Conservation (phyloP, 2,888 invertebrate genomes). For the Xestoiulus laeticollis region DNA sequence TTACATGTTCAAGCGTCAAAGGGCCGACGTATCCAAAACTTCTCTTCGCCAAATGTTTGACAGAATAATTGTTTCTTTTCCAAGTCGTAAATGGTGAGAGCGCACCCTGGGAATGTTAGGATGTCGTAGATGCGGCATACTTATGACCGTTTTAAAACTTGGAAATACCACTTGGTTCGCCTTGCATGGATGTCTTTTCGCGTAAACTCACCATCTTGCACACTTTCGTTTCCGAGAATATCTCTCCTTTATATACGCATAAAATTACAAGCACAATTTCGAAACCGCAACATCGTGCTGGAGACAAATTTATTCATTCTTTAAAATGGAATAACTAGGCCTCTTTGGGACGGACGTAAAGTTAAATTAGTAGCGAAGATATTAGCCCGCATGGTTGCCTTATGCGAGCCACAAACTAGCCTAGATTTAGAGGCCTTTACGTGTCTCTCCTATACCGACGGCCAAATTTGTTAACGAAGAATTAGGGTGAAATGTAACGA, state of each 20-base stretch:
- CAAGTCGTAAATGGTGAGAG: background rate
- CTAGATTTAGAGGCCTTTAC: background rate
- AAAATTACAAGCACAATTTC: slow-evolving; percentile 23
- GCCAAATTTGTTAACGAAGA: no score
- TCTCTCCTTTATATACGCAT: background rate
- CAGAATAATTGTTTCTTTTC: slow-evolving; percentile 46
- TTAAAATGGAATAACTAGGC: background rate
- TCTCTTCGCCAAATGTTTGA: background rate
- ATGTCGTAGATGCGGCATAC: slow-evolving; percentile 18
- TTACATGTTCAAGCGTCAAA: slow-evolving; percentile 39
- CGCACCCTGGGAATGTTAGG: slow-evolving; percentile 8
- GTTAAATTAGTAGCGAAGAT: background rate
- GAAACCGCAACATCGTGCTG: background rate
- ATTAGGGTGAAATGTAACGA: no score
- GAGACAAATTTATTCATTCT: slow-evolving; percentile 13
- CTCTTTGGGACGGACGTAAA: background rate
- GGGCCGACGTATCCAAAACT: background rate
- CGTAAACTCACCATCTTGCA: background rate
- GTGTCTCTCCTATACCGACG: no score
- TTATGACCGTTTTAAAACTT: slow-evolving; percentile 22
- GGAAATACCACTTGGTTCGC: background rate
- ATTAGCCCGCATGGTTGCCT: background rate
- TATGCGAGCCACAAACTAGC: background rate
- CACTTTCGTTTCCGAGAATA: background rate
- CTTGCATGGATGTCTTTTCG: no score